phyloP scores from a whole-genome alignment of 2,888 invertebrate genomes.

The Blastobasis lacticolella region DNA sequence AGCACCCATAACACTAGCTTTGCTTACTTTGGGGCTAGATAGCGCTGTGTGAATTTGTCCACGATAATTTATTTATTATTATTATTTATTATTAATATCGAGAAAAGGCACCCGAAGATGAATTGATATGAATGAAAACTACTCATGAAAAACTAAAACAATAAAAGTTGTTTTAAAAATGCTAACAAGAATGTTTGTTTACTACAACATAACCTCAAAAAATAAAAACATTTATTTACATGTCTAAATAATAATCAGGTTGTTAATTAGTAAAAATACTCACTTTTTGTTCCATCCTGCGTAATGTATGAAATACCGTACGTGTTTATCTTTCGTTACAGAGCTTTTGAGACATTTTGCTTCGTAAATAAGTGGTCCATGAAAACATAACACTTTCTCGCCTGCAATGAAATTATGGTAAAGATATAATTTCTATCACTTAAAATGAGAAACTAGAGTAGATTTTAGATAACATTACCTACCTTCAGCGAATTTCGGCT shows the following conservation, averaged over 20 bases:
- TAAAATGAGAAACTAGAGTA: not conserved
- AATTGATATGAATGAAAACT: too few species aligned
- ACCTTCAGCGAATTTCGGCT: conserved; percentile 85
- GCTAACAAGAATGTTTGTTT: not conserved
- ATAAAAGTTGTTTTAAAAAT: too few species aligned
- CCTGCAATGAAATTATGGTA: conserved; percentile 66
- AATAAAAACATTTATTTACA: not conserved
- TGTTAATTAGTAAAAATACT: conserved; percentile 29
- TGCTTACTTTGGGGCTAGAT: too few species aligned
- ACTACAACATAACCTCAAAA: not conserved
- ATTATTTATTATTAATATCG: too few species aligned
- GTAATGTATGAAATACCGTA: conserved; percentile 95
- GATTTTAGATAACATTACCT: conserved; percentile 2
- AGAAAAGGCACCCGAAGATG: too few species aligned
- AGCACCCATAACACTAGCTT: too few species aligned
- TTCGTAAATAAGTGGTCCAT: conserved; percentile 96
- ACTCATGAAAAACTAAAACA: too few species aligned
- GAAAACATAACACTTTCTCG: conserved; percentile 94
- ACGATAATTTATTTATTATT: too few species aligned
- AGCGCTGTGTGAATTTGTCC: too few species aligned
- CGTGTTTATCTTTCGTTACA: conserved; percentile 87
- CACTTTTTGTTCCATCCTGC: conserved; percentile 99
- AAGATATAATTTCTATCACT: too few species aligned
- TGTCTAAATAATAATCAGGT: not conserved
- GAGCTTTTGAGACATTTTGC: conserved; percentile 94